Evolutionary conservation across 2,888 invertebrate species (phyloP).

Genomic region (Heteromurus nitidus): DNA sequence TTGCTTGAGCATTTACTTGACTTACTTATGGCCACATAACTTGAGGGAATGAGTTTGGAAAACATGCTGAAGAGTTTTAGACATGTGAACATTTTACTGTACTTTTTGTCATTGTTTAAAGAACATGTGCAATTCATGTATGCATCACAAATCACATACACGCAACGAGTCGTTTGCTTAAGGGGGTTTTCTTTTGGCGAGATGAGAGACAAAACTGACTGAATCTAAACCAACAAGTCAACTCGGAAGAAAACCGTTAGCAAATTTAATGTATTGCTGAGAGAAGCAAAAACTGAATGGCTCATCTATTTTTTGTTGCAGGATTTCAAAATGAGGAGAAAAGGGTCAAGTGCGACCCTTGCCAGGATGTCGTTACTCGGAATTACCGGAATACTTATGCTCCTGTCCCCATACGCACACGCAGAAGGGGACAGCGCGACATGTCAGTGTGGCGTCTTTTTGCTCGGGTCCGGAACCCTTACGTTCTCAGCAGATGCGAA

Average conservation of each 20-base stretch:
- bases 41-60: no score
- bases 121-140: not conserved
- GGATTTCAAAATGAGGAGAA: conserved; percentile 38
- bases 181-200: no score
- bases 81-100: no score
- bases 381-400: conserved; percentile 11
- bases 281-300: no score
- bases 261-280: no score
- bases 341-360: conserved; percentile 56
- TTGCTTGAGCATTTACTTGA: no score
- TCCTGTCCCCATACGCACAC: not conserved
- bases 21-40: no score
- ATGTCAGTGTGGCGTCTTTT: conserved; percentile 73
- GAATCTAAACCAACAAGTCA: no score
- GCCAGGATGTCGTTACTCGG: conserved; percentile 16
- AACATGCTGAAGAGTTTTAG: no score
- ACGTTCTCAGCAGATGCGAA: conserved; percentile 73
- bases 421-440: conserved; percentile 62
- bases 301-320: conserved; percentile 14
- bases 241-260: no score
- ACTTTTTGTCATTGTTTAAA: not conserved
- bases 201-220: no score
- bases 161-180: no score
- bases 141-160: not conserved
- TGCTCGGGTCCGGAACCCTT: conserved; percentile 72